These are phyloP conservation scores for Colostygia pectinataria DNA, from an alignment of 2,888 invertebrate species.

Conservation along the genomic window DNA sequence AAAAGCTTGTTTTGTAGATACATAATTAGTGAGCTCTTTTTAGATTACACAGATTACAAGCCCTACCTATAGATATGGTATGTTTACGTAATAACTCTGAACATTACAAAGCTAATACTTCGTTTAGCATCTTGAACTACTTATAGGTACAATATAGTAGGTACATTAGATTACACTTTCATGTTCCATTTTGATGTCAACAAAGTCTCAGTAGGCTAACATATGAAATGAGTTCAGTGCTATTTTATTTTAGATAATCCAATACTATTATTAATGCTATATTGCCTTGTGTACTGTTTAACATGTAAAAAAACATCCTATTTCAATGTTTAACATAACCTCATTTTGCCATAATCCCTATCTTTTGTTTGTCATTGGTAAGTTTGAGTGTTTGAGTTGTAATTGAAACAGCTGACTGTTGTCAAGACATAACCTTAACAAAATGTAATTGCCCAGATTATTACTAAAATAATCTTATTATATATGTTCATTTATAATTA, in stretches of 20 bases:
- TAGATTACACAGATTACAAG: constrained; percentile 47
- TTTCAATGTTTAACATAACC: constrained; percentile 30
- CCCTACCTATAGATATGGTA: constrained; percentile 56
- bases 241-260: neutral
- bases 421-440: too few species aligned
- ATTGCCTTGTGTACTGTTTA: constrained; percentile 4
- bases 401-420: constrained; percentile 18
- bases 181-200: constrained; percentile 62
- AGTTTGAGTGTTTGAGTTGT: constrained; percentile 1
- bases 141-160: too few species aligned
- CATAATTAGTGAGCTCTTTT: constrained; percentile 38
- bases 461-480: too few species aligned
- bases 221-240: constrained; percentile 4
- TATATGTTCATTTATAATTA: too few species aligned
- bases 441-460: too few species aligned
- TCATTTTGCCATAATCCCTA: constrained; percentile 17
- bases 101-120: constrained; percentile 51
- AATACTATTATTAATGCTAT: neutral
- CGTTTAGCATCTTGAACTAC: constrained; percentile 37
- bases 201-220: constrained; percentile 44
- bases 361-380: constrained; percentile 34
- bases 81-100: constrained; percentile 77
- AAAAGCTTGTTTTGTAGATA: constrained; percentile 45
- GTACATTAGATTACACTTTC: constrained; percentile 29
- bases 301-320: constrained; percentile 8